Evolutionary conservation across 2,888 invertebrate species (phyloP).

Genomic region (Metellina segmentata): DNA sequence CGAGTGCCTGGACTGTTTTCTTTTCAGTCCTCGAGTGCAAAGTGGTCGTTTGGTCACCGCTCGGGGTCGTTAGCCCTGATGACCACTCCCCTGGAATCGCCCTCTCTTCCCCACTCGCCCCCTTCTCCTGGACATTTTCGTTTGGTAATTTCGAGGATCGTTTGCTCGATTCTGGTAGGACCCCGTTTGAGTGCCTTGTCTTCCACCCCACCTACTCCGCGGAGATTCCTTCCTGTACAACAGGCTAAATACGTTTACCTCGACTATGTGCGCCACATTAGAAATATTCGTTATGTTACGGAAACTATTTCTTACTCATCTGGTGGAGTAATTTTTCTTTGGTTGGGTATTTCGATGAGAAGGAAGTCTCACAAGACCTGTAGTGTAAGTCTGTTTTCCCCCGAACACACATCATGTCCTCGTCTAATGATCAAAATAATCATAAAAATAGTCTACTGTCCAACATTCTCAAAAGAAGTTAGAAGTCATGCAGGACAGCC

Average conservation of each 20-base stretch:
- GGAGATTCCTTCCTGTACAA: not conserved
- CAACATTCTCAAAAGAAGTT: too few species aligned
- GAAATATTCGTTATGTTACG: not conserved
- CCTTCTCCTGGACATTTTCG: conserved; percentile 13
- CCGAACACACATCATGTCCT: too few species aligned
- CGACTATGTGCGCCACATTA: not conserved
- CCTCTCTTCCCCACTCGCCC: not conserved
- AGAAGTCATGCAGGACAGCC: too few species aligned
- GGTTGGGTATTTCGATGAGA: not conserved
- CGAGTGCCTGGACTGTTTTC: conserved; percentile 17
- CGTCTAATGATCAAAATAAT: too few species aligned
- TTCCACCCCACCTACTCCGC: too few species aligned
- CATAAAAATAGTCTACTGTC: too few species aligned
- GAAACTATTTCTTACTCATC: not conserved
- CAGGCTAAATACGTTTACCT: not conserved
- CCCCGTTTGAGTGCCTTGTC: too few species aligned
- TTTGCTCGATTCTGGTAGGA: conserved; percentile 7
- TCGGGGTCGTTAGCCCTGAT: conserved; percentile 49
- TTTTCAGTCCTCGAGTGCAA: conserved; percentile 37
- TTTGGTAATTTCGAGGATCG: conserved; percentile 35
- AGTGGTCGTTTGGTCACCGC: conserved; percentile 60
- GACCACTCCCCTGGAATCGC: conserved; percentile 28
- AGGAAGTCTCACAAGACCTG: not conserved
- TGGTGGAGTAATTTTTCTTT: not conserved
- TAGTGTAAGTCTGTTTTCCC: too few species aligned